These are phyloP conservation scores for Mamestra configurata DNA, from an alignment of 1,140 invertebrate species.

Conservation along the genomic window DNA sequence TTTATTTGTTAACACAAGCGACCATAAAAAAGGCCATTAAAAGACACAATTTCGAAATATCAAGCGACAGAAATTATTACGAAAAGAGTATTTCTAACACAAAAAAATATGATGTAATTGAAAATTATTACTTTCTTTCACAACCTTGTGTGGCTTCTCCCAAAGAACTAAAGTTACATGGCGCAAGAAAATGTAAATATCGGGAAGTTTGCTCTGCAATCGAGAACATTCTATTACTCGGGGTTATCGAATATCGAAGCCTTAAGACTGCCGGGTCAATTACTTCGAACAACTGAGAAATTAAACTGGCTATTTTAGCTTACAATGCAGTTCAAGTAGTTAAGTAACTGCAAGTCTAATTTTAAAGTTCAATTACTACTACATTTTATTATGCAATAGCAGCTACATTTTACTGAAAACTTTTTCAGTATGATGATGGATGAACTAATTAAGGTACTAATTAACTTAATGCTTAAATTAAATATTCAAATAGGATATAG, in stretches of 20 bases:
- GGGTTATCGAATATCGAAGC: not conserved
- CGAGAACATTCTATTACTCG: conserved; percentile 3
- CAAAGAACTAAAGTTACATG: conserved; percentile 18
- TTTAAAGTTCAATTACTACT: not conserved
- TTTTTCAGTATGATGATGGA: too few relatives aligned
- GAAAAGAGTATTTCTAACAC: not conserved
- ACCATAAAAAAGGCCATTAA: too few relatives aligned
- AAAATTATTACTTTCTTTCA: not conserved
- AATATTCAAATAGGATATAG: too few relatives aligned
- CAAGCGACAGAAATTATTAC: not conserved
- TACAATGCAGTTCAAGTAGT: conserved; percentile 14
- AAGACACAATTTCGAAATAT: not conserved
- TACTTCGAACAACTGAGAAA: conserved; percentile 13
- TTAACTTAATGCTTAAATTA: too few relatives aligned
- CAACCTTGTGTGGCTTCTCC: not conserved
- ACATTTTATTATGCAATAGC: too few relatives aligned
- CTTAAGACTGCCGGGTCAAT: conserved; percentile 9
- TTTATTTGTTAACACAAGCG: too few relatives aligned
- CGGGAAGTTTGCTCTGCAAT: conserved; percentile 25
- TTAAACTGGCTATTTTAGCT: not conserved
- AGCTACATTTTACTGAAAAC: too few relatives aligned
- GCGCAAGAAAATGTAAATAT: not conserved
- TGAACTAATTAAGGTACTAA: too few relatives aligned
- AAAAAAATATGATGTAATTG: conserved; percentile 9
- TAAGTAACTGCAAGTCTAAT: conserved; percentile 7